A percentile compares a stretch with the other conserved stretches of the same genome.
Evolutionary conservation across 2,113 vertebrate genomes (phyloP).

Genomic region (Gorsachius goisagi): DNA sequence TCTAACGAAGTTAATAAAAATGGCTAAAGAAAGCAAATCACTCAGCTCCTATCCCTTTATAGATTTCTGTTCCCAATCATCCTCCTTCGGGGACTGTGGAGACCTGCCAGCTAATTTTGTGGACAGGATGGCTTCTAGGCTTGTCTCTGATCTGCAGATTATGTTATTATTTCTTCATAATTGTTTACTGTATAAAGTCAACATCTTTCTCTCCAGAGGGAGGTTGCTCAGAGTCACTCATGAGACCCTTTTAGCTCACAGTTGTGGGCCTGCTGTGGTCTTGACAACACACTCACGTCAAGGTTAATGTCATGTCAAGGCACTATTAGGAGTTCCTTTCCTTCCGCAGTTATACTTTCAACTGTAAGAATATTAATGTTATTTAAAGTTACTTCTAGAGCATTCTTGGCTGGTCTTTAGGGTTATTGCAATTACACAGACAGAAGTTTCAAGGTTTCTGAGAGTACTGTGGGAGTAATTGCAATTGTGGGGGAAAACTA

Average conservation of each 20-base stretch:
- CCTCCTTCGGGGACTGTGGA: background rate
- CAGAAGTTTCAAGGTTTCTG: background rate
- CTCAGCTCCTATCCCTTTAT: background rate
- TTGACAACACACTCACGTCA: constrained; percentile 18
- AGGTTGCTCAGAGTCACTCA: background rate
- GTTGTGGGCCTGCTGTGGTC: constrained; percentile 4
- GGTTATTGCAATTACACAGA: background rate
- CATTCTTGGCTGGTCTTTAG: background rate
- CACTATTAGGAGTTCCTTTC: background rate
- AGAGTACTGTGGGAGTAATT: background rate
- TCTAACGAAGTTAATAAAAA: constrained; percentile 29
- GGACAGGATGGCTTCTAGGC: constrained; percentile 31
- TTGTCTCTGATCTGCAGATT: constrained; percentile 24
- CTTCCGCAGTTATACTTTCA: background rate
- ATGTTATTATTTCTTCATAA: constrained; percentile 60
- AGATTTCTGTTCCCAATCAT: background rate
- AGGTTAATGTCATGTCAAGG: constrained; percentile 23
- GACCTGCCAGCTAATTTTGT: constrained; percentile 26
- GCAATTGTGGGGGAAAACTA: background rate
- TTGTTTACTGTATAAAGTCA: constrained; percentile 52
- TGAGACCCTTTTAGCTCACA: background rate
- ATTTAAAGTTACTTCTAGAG: constrained; percentile 11
- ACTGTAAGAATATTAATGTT: background rate
- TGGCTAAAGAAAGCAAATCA: constrained; percentile 10
- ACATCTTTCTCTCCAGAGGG: constrained; percentile 31